Evolutionary conservation across 1,140 invertebrate genomes (phyloP).

Genomic region (Drosophila oshimai): DNA sequence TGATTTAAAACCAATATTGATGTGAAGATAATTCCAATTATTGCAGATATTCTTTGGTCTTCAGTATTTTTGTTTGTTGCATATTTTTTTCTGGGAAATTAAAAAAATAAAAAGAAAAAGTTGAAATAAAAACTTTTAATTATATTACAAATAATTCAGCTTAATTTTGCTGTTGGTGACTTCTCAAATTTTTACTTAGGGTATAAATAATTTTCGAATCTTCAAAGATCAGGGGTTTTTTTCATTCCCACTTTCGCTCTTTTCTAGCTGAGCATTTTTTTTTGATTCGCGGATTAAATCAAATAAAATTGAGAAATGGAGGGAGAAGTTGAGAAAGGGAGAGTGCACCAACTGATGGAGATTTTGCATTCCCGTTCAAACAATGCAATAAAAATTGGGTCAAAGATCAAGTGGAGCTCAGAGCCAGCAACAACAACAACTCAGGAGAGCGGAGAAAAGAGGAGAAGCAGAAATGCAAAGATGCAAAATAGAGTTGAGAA

Average conservation of each 20-base stretch:
- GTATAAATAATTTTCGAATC: not conserved
- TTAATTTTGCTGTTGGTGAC: no score
- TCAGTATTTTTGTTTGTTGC: no score
- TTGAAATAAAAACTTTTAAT: no score
- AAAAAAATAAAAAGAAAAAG: no score
- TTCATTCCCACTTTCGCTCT: not conserved
- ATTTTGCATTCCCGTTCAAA: constrained; percentile 63
- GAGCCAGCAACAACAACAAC: constrained; percentile 30
- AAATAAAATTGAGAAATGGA: constrained; percentile 58
- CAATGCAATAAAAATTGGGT: constrained; percentile 80
- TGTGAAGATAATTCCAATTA: no score
- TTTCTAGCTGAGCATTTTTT: not conserved
- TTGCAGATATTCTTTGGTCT: no score
- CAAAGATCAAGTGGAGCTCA: constrained; percentile 81
- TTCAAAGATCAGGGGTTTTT: no score
- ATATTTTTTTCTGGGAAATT: no score
- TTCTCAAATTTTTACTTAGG: not conserved
- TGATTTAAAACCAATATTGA: no score
- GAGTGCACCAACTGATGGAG: constrained; percentile 1
- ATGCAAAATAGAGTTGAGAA: constrained; percentile 72
- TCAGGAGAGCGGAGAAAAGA: not conserved
- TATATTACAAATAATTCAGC: no score
- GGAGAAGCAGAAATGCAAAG: constrained; percentile 14
- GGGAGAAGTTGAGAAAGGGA: constrained; percentile 37
- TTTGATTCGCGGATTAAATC: constrained; percentile 44